These are phyloP conservation scores for Sebastes cheni DNA, from an alignment of 2,797 vertebrate species.

Conservation along the genomic window DNA sequence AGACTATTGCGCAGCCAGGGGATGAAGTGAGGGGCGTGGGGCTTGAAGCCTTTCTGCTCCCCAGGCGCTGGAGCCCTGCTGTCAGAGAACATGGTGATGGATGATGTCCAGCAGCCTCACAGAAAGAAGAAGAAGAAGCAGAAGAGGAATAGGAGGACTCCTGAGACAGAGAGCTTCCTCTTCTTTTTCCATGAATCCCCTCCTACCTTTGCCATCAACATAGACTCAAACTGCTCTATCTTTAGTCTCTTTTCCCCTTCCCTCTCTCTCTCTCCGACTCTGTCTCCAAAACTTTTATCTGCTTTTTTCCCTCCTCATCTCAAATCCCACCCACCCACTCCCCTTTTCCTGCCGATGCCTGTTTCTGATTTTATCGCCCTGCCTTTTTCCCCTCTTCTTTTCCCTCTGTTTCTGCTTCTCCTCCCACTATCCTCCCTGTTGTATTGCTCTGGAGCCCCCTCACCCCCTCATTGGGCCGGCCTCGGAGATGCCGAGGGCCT, in stretches of 20 bases:
- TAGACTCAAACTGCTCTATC: constrained; percentile 41
- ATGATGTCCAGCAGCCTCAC: constrained; percentile 63
- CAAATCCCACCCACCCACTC: constrained; percentile 48
- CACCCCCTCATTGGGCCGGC: constrained; percentile 49
- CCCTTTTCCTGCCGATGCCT: constrained; percentile 52
- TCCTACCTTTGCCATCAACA: constrained; percentile 68
- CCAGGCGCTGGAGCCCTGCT: constrained; percentile 63
- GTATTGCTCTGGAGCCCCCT: constrained; percentile 61
- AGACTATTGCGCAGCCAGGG: constrained; percentile 79
- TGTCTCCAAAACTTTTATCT: constrained; percentile 77
- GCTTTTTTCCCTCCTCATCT: constrained; percentile 42
- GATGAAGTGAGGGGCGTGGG: constrained; percentile 67
- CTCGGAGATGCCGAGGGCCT: constrained; percentile 57
- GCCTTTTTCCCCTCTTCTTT: constrained; percentile 31
- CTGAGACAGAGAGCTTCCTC: constrained; percentile 62
- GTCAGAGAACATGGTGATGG: constrained; percentile 80
- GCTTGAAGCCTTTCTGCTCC: constrained; percentile 73
- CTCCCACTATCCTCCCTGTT: constrained; percentile 53
- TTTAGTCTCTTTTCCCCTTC: constrained; percentile 16
- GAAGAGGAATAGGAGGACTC: constrained; percentile 61
- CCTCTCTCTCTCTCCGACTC: constrained; percentile 32
- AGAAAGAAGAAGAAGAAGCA: constrained; percentile 38
- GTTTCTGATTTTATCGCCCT: constrained; percentile 45
- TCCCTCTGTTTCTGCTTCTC: constrained; percentile 34
- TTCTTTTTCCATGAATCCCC: constrained; percentile 73